These are phyloP conservation scores for Ennomos fuscantarius DNA, from an alignment of 2,888 invertebrate species.

Conservation along the genomic window DNA sequence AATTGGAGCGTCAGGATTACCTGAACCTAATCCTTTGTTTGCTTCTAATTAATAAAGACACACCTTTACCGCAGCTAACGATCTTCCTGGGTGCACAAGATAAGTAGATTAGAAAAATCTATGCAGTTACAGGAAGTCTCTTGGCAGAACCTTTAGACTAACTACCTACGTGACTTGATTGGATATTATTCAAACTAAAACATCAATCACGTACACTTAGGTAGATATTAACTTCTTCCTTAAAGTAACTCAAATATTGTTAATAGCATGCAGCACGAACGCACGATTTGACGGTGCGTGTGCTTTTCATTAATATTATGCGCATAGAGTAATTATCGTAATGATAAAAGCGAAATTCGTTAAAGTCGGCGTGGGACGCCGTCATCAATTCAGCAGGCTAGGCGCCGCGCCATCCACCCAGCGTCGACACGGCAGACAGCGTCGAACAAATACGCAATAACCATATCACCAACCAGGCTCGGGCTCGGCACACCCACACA, in stretches of 20 bases:
- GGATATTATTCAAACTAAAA: background rate
- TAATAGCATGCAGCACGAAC: conserved; percentile 10
- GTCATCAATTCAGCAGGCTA: conserved; percentile 23
- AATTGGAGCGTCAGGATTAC: conserved; percentile 31
- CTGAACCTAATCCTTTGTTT: conserved; percentile 33
- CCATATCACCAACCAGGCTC: conserved; percentile 60
- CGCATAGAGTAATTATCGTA: conserved; percentile 20
- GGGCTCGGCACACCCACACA: conserved; percentile 68
- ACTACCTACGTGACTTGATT: conserved; percentile 31
- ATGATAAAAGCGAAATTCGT: conserved; percentile 58
- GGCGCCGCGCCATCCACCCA: conserved; percentile 35
- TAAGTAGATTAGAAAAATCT: conserved; percentile 5
- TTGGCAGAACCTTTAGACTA: conserved; percentile 3
- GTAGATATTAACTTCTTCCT: background rate
- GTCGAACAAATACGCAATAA: conserved; percentile 67
- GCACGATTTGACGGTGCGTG: conserved; percentile 27
- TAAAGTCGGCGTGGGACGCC: conserved; percentile 58
- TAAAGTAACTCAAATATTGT: background rate
- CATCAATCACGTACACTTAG: background rate
- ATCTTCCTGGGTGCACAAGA: conserved; percentile 4
- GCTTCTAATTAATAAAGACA: conserved; percentile 15
- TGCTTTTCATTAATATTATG: conserved; percentile 35
- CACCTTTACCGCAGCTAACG: too few relatives aligned
- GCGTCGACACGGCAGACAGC: conserved; percentile 52
- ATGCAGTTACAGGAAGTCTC: conserved; percentile 20